Percentiles rank a stretch among this genome's conserved stretches.
These are phyloP conservation scores for Asarcornis scutulata DNA, from an alignment of 2,113 vertebrate species.

Conservation along the genomic window DNA sequence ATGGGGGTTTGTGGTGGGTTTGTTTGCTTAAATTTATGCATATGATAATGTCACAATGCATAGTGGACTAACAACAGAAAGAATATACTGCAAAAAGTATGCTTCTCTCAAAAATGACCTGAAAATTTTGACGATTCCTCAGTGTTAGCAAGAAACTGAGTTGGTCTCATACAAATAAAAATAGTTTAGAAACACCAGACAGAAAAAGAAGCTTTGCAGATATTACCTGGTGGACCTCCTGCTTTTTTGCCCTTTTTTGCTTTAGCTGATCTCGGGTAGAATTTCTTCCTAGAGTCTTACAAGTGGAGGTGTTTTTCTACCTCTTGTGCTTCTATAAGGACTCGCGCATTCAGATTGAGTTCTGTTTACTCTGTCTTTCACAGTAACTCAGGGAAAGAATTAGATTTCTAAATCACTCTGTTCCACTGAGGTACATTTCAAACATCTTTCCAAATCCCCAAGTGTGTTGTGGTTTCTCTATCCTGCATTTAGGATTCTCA, in stretches of 20 bases:
- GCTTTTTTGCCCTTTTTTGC: neutral
- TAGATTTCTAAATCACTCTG: neutral
- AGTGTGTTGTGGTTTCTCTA: neutral
- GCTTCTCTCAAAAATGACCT: neutral
- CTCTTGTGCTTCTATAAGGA: neutral
- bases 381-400: neutral
- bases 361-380: neutral
- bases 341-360: neutral
- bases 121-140: neutral
- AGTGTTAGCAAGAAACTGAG: neutral
- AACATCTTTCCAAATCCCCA: neutral
- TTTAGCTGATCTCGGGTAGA: neutral
- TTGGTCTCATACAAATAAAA: neutral
- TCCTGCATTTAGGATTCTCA: neutral
- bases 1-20: neutral
- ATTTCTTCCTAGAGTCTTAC: neutral
- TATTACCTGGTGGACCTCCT: neutral
- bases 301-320: neutral
- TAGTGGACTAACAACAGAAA: slow-evolving; percentile 7
- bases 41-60: neutral
- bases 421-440: neutral
- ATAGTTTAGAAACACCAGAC: neutral
- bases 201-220: neutral
- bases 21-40: neutral
- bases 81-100: neutral